phyloP scores from a whole-genome alignment of 2,888 invertebrate species.

The Agrochola circellaris region DNA sequence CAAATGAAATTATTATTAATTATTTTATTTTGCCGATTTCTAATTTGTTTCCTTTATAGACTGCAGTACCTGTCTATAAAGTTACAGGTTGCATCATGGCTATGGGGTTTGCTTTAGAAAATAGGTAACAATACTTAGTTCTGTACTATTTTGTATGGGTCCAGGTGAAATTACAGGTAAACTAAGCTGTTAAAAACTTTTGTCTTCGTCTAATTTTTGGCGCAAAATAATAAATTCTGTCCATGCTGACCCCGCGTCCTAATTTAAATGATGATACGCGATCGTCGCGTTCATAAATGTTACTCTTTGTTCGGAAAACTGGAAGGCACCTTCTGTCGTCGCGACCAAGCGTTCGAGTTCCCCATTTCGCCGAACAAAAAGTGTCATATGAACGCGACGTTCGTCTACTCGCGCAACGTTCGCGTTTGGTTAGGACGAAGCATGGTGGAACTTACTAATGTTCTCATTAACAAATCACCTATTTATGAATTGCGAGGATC shows the following conservation, averaged over 20 bases:
- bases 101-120: no score
- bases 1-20: no score
- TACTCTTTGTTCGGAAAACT: no score
- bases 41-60: background rate
- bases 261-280: no score
- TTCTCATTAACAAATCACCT: background rate
- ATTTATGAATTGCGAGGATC: constrained; percentile 10
- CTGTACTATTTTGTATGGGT: background rate
- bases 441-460: background rate
- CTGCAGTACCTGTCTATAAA: background rate
- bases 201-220: background rate
- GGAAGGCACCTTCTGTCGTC: no score
- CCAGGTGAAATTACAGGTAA: background rate
- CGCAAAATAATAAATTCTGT: background rate
- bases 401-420: no score
- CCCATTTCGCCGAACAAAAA: no score
- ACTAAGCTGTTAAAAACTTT: background rate
- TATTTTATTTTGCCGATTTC: no score
- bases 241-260: background rate
- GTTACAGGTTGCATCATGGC: background rate
- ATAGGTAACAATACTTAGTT: background rate
- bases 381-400: no score
- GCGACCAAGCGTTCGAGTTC: no score
- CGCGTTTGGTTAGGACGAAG: no score
- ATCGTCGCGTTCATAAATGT: no score